Base-by-base conservation (phyloP, 1,140 invertebrate genomes). In the Elymnias hypermnestra region DNA sequence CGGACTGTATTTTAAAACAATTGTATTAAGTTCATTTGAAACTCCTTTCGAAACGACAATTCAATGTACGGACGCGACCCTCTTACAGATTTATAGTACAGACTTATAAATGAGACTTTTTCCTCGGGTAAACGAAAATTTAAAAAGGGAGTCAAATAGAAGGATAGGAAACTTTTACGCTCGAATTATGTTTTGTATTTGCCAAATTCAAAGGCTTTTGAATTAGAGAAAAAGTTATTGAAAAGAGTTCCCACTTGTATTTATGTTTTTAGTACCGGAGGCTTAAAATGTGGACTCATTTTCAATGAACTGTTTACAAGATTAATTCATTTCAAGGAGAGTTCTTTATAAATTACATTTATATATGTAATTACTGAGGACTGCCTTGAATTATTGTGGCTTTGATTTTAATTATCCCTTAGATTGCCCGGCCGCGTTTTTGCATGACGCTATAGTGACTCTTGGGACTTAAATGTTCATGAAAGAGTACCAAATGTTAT, bases 311-410 rank as follows among this genome's bases (percentile, higher is more conserved):
- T n/a, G n/a, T 55, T 54, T 18, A 37, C 19, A 44, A 44, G 39
- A 48, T 43, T 48, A 54, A 54, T 54, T 54, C 33, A 39, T 48
- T 44, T 39, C n/a, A n/a, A n/a, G n/a, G n/a, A n/a, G n/a, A n/a
- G n/a, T n/a, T n/a, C n/a, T n/a, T n/a, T n/a, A n/a, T n/a, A n/a
- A n/a, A n/a, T n/a, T n/a, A n/a, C n/a, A n/a, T n/a, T n/a, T n/a
- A n/a, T n/a, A n/a, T n/a, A n/a, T n/a, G n/a, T n/a, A n/a, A n/a
- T n/a, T n/a, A n/a, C n/a, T n/a, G n/a, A n/a, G n/a, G n/a, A n/a
- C n/a, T n/a, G n/a, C n/a, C n/a, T n/a, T n/a, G n/a, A n/a, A n/a
- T n/a, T n/a, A n/a, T n/a, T n/a, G n/a, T n/a, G n/a, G n/a, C n/a
- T n/a, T n/a, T n/a, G n/a, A n/a, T n/a, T n/a, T n/a, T n/a, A n/a